Evolutionary conservation across 1,140 invertebrate genomes (phyloP), one percentile per base, ranked within the genome.

Genomic region (Zaprionus vittiger): DNA sequence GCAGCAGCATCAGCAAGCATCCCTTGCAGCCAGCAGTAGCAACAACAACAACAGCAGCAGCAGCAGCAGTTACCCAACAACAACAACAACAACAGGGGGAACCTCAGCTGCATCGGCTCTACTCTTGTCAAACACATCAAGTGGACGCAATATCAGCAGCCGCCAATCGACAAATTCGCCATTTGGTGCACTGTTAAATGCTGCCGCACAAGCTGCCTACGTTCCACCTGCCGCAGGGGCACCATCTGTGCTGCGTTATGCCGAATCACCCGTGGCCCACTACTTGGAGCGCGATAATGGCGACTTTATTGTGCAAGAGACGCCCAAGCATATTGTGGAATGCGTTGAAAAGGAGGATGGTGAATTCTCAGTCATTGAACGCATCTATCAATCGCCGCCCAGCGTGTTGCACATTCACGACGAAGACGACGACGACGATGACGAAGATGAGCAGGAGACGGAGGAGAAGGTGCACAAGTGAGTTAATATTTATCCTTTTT

Each of bases 231-330:
- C 90, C 5, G 73, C 63, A 6, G 67, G 64, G 0, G 71, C 81
- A 6, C 11, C 65, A 1, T 89, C 85, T 4, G 91, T 92, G 11
- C 52, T 92, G 52, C 87, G 91, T 11, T 92, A 73, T 65, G 91
- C 91, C 5, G 91, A 92, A 49, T 92, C 91, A 0, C 91, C 91
- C 5, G 91, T 92, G 26, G 91, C 91, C 0, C 91, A 92, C 44
- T 92, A 92, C 73, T 41, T 92, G 62, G 91, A 92, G 62, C 84
- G 91, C 0, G 91, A 92, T 1, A 92, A 92, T 31, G 91, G 91
- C 0, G 91, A 92, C 55, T 92, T 92, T 24, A 92, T 92, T 67
- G 91, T 92, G n/a, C 91, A 92, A 41, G 91, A 92, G 61, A 92
- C 91, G 17, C 91, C 91, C 20, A 91, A 92, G 62, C 91, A 92